These are phyloP conservation scores for Paramormyrops hopkinsi DNA, from an alignment of 2,797 vertebrate species.

Conservation along the genomic window DNA sequence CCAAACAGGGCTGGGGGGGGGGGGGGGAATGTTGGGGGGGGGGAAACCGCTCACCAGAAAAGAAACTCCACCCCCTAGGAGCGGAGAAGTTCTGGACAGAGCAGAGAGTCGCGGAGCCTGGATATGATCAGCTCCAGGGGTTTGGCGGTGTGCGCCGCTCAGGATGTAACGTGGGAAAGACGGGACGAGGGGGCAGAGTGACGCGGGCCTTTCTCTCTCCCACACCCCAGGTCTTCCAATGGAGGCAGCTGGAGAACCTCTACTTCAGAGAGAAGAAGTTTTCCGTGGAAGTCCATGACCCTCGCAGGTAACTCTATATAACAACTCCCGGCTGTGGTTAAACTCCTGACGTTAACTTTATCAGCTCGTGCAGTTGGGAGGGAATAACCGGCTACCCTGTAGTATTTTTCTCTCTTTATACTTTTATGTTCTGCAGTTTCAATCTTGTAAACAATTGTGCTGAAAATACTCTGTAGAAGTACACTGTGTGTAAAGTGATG, in stretches of 20 bases:
- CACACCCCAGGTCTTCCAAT: conserved; percentile 70
- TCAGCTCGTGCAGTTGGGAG: not conserved
- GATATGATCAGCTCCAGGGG: not conserved
- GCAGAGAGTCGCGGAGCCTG: not conserved
- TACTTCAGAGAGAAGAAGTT: conserved; percentile 99
- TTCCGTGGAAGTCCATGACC: conserved; percentile 98
- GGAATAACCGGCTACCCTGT: not conserved
- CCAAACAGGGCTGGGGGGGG: conserved; percentile 44
- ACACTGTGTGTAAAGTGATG: not conserved
- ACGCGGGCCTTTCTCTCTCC: not conserved
- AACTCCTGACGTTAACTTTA: not conserved
- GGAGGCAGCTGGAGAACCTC: conserved; percentile 97
- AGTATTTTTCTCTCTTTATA: not conserved
- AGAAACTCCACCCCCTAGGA: conserved; percentile 14
- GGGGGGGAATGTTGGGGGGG: conserved; percentile 34
- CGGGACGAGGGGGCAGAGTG: not conserved
- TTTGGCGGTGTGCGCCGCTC: not conserved
- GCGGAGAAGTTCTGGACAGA: conserved; percentile 38
- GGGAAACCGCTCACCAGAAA: not conserved
- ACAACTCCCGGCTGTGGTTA: conserved; percentile 28
- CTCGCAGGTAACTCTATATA: conserved; percentile 86
- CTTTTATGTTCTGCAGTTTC: not conserved
- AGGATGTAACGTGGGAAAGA: not conserved
- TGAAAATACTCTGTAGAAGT: not conserved
- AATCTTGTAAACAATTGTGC: not conserved